Conservation (phyloP, 2,797 vertebrate genomes). For the Girardinus metallicus region DNA sequence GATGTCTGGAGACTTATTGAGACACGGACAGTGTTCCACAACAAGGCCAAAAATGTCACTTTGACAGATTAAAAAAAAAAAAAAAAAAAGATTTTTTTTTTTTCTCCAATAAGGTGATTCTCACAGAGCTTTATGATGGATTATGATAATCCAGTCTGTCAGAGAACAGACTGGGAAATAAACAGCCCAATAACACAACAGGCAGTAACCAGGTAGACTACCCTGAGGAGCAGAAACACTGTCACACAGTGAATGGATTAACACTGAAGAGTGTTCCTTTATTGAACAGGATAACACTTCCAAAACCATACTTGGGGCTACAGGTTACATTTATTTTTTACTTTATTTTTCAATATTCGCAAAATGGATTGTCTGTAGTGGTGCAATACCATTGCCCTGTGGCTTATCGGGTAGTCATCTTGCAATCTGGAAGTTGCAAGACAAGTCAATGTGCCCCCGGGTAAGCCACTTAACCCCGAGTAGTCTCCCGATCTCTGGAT, state of each 20-base stretch:
- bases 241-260: not conserved
- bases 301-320: not conserved
- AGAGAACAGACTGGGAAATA: not conserved
- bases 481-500: not conserved
- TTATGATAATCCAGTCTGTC: not conserved
- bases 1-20: not conserved
- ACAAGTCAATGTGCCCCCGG: not conserved
- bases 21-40: not conserved
- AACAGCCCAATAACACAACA: not conserved
- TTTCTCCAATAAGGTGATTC: not conserved
- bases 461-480: not conserved
- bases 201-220: not conserved
- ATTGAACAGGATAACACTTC: not conserved
- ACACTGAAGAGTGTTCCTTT: not conserved
- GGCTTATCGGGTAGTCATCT: not conserved
- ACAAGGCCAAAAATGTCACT: not conserved
- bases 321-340: not conserved
- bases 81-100: not conserved
- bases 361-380: not conserved
- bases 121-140: not conserved
- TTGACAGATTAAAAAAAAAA: not conserved
- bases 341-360: not conserved
- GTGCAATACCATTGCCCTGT: not conserved
- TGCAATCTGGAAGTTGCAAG: not conserved
- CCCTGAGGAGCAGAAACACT: not conserved